Percentiles rank a stretch among this genome's conserved stretches.
These are phyloP conservation scores for Graptemys geographica DNA, from an alignment of 2,797 vertebrate genomes.

Conservation along the genomic window DNA sequence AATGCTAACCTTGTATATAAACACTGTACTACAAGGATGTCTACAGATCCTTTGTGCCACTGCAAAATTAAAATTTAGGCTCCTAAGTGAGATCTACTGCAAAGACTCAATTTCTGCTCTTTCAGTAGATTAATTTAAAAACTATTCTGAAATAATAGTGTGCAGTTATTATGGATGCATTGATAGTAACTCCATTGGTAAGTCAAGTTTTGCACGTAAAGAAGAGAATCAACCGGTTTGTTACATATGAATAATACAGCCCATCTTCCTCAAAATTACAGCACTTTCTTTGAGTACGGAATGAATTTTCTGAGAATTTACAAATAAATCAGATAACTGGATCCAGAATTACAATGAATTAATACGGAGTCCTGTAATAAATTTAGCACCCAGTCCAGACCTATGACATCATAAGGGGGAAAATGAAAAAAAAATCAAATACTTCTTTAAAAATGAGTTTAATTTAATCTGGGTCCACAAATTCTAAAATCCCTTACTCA, in stretches of 20 bases:
- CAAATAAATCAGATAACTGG: neutral
- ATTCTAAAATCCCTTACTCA: neutral
- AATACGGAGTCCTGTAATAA: neutral
- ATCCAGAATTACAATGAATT: neutral
- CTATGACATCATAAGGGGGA: neutral
- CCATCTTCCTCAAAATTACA: neutral
- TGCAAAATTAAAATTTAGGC: neutral
- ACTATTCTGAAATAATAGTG: neutral
- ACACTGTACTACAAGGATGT: neutral
- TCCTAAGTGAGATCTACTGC: neutral
- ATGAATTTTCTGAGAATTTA: neutral
- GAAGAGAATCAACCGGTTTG: neutral
- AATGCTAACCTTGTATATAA: neutral
- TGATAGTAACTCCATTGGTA: neutral
- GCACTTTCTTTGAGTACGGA: neutral
- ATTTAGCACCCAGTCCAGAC: neutral
- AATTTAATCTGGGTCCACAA: neutral
- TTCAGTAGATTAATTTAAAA: neutral
- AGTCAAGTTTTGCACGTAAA: neutral
- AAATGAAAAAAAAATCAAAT: neutral
- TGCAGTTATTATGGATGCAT: neutral
- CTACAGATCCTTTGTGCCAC: neutral
- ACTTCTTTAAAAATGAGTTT: neutral
- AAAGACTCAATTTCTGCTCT: neutral
- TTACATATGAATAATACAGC: accelerated